Evolutionary conservation across 2,888 invertebrate genomes (phyloP), one percentile per base, ranked within the genome.

Genomic region (Stenoptilia bipunctidactyla): DNA sequence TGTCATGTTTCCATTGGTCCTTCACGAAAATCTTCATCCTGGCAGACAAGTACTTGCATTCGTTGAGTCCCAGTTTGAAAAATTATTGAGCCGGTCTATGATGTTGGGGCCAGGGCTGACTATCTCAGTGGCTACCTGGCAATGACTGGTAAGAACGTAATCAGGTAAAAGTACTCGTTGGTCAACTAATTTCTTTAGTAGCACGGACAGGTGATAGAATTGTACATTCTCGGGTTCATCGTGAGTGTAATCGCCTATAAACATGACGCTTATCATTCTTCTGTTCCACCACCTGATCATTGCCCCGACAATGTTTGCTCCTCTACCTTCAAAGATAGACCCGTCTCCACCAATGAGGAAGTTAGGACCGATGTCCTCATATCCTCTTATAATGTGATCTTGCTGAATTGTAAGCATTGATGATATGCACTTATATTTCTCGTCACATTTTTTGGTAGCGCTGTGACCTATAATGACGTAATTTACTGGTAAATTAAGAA

Each of bases 331-430:
- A 14, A 45, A 43, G 4, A 47, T 35, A 4, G 42, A 13, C 8
- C 47, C 49, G 2, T 34, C 20, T 1, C 47, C 47, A 1, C 46
- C 47, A 10, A 49, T 41, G 9, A 49, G 37, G 27, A 40, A 49
- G 38, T 49, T 49, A 10, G 40, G 40, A 1, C 38, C 46, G 13
- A 47, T 47, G 25, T 49, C 49, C 2, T 27, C 15, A 13, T 13
- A 41, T 8, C 39, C 38, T 37, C 42, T 34, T 13, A 35, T 8
- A 13, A 35, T 6, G 12, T 40, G 36, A 1, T 9, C 8, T 13
- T 27, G n/a, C 13, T 40, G 40, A 9, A 40, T 15, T 8, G 10
- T 15, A 3, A 2, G 15, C 15, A 40, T 14, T 8, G 6, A 13
- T 4, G 6, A 10, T 10, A 13, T 36, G 36, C 40, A 40, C 1